Conservation (phyloP, 2,888 invertebrate genomes). For the Silvanus unidentatus region DNA sequence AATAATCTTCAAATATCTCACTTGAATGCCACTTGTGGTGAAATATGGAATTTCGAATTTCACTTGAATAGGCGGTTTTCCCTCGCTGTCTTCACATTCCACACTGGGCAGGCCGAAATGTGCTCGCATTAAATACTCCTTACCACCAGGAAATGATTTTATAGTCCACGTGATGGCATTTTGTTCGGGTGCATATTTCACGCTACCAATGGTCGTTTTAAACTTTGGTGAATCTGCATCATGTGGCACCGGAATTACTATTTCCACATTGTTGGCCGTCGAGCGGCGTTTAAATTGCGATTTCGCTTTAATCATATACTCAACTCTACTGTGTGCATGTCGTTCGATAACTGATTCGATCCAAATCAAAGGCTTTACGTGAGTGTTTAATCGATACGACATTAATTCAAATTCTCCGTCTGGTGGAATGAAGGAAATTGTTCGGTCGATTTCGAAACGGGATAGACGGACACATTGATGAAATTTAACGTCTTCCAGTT, state of each 20-base stretch:
- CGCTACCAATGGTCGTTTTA: conserved; percentile 94
- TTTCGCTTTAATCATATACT: conserved; percentile 99
- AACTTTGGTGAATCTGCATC: conserved; percentile 99
- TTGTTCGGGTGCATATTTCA: conserved; percentile 95
- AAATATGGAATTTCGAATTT: conserved; percentile 99
- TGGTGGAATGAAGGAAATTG: conserved; percentile 97
- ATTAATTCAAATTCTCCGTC: conserved; percentile 99
- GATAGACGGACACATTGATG: conserved; percentile 97
- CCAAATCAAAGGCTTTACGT: conserved; percentile 95
- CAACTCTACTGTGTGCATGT: conserved; percentile 94
- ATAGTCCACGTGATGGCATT: conserved; percentile 97
- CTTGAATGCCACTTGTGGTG: conserved; percentile 97
- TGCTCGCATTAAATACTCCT: conserved; percentile 96
- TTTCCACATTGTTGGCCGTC: conserved; percentile 98
- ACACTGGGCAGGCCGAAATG: conserved; percentile 97
- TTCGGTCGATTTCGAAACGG: conserved; percentile 95
- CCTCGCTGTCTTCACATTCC: conserved; percentile 88
- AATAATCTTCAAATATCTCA: conserved; percentile 93
- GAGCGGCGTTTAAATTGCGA: conserved; percentile 96
- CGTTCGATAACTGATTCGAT: conserved; percentile 98
- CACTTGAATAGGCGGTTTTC: conserved; percentile 96
- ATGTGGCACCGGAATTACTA: conserved; percentile 90
- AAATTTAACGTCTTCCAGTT: conserved; percentile 97
- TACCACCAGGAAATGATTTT: conserved; percentile 96
- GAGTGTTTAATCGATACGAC: conserved; percentile 95